These are phyloP conservation scores for Jacana jacana DNA, from an alignment of 2,113 vertebrate species.

Conservation along the genomic window DNA sequence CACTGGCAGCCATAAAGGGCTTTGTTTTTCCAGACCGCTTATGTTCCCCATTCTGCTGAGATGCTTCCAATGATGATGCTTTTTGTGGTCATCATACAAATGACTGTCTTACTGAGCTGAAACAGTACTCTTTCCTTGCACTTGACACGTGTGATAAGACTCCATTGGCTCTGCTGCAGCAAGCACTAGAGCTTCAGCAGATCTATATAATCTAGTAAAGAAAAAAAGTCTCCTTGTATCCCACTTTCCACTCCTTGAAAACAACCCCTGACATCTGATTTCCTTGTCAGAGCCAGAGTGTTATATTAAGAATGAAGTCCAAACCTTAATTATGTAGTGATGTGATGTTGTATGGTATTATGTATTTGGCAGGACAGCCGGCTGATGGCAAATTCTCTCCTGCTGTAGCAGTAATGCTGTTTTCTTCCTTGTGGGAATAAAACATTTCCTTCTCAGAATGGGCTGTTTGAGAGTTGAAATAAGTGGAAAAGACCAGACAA, in stretches of 20 bases:
- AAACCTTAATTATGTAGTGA: not conserved
- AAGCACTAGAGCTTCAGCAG: not conserved
- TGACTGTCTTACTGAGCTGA: not conserved
- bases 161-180: not conserved
- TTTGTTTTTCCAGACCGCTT: not conserved
- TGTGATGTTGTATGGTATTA: not conserved
- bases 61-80: not conserved
- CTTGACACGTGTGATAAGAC: not conserved
- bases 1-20: not conserved
- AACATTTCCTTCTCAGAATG: not conserved
- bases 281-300: not conserved
- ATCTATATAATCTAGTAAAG: not conserved
- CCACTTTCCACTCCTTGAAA: not conserved
- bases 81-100: not conserved
- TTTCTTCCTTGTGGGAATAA: not conserved
- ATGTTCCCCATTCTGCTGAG: not conserved
- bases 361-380: rapidly evolving
- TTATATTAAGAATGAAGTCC: not conserved
- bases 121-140: not conserved
- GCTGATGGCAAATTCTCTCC: not conserved
- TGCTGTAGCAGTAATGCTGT: not conserved
- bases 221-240: not conserved
- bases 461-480: not conserved
- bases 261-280: not conserved
- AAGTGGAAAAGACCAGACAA: not conserved